Evolutionary conservation across 2,888 invertebrate species (phyloP).

Genomic region (Chrysolina oricalcia): DNA sequence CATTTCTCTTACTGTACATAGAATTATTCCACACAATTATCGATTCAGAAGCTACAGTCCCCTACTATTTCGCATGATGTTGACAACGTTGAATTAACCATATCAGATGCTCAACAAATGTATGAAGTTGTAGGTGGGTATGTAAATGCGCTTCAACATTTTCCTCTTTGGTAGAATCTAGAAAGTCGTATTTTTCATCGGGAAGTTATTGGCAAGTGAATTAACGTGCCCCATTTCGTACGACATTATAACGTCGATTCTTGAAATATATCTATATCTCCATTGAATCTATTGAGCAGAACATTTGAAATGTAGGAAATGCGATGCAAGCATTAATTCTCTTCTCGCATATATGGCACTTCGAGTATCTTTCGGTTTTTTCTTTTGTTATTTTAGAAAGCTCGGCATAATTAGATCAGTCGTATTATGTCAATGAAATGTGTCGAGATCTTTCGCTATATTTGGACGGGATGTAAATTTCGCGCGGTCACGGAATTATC

Average conservation of each 20-base stretch:
- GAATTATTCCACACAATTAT: neutral
- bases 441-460: conserved; percentile 59
- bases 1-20: too few relatives aligned
- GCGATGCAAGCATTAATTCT: conserved; percentile 38
- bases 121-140: conserved; percentile 44
- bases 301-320: conserved; percentile 47
- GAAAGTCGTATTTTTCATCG: conserved; percentile 43
- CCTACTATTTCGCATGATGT: conserved; percentile 3
- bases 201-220: conserved; percentile 31
- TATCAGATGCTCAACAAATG: conserved; percentile 38
- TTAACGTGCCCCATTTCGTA: conserved; percentile 37
- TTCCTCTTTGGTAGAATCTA: conserved; percentile 39
- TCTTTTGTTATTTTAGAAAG: conserved; percentile 63
- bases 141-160: conserved; percentile 34
- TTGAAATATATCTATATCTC: conserved; percentile 40
- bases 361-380: conserved; percentile 34
- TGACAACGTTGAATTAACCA: conserved; percentile 27
- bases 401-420: conserved; percentile 64
- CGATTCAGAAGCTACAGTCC: neutral
- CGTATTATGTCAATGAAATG: conserved; percentile 55
- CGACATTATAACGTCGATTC: conserved; percentile 36
- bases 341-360: conserved; percentile 51
- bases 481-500: conserved; percentile 54
- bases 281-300: conserved; percentile 42
- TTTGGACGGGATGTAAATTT: conserved; percentile 60